Conservation (phyloP, 2,888 invertebrate species). For the Eledone cirrhosa region DNA sequence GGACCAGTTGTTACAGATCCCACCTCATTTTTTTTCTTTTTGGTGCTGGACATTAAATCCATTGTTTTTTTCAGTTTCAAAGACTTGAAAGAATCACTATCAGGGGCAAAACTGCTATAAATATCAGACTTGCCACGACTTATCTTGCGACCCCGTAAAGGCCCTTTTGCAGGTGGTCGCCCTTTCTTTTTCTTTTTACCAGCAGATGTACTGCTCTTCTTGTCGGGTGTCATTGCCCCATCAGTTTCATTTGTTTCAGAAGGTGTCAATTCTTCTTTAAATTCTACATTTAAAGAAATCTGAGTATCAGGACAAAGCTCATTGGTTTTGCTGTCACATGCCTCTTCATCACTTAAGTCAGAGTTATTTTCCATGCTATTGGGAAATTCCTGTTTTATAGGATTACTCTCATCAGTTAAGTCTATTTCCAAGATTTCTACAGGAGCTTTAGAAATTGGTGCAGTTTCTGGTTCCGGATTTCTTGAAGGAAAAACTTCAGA, state of each 20-base stretch:
- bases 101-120: neutral
- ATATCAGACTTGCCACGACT: conserved; percentile 2
- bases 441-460: neutral
- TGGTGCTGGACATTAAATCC: conserved; percentile 41
- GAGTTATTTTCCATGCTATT: conserved; percentile 32
- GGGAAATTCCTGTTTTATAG: conserved; percentile 14
- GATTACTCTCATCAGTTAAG: conserved; percentile 3
- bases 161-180: neutral
- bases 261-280: conserved; percentile 30
- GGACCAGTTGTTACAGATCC: conserved; percentile 45
- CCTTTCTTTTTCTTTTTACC: conserved; percentile 32
- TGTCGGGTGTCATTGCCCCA: conserved; percentile 16
- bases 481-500: neutral
- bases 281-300: conserved; percentile 17
- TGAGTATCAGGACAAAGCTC: conserved; percentile 5
- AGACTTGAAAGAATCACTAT: conserved; percentile 45
- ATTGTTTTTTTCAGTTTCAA: conserved; percentile 50
- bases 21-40: conserved; percentile 42
- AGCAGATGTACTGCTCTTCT: conserved; percentile 33
- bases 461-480: neutral
- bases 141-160: neutral
- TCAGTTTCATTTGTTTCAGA: conserved; percentile 19
- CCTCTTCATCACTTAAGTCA: conserved; percentile 36
- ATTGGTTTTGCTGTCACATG: conserved; percentile 14
- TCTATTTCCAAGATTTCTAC: conserved; percentile 25